These are phyloP conservation scores for Molorchus minor DNA, from an alignment of 2,888 invertebrate species.

Conservation along the genomic window DNA sequence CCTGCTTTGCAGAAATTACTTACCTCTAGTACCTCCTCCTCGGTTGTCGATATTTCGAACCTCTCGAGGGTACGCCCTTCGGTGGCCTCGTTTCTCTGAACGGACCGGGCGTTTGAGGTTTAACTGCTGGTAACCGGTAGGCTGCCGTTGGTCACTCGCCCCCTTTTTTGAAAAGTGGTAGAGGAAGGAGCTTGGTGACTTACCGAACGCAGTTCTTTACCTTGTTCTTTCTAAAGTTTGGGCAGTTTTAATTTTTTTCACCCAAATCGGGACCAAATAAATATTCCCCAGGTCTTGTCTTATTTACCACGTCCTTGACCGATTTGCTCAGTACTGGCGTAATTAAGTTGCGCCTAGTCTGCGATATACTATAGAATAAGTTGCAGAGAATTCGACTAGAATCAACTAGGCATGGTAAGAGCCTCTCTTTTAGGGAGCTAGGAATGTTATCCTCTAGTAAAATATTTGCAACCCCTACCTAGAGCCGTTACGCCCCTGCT, in stretches of 20 bases:
- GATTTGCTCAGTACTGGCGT: constrained; percentile 17
- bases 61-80: constrained; percentile 10
- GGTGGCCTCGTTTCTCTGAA: constrained; percentile 13
- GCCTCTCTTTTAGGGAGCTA: not conserved
- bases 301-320: constrained; percentile 12
- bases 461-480: not conserved
- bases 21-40: not conserved
- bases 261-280: constrained; percentile 14
- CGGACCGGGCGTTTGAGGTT: constrained; percentile 20
- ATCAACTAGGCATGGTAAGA: not conserved
- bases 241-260: constrained; percentile 9
- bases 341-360: constrained; percentile 11
- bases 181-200: not conserved
- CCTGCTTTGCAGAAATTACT: not conserved
- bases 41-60: not conserved
- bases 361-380: constrained; percentile 9
- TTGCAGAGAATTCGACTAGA: not conserved
- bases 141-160: not conserved
- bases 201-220: not conserved
- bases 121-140: constrained; percentile 5
- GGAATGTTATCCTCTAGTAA: not conserved
- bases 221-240: constrained; percentile 9
- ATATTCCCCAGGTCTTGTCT: constrained; percentile 13
- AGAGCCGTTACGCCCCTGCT: not conserved
- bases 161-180: not conserved